These are phyloP conservation scores for Sinocyclocheilus anophthalmus DNA, from an alignment of 2,113 vertebrate genomes.

Conservation along the genomic window DNA sequence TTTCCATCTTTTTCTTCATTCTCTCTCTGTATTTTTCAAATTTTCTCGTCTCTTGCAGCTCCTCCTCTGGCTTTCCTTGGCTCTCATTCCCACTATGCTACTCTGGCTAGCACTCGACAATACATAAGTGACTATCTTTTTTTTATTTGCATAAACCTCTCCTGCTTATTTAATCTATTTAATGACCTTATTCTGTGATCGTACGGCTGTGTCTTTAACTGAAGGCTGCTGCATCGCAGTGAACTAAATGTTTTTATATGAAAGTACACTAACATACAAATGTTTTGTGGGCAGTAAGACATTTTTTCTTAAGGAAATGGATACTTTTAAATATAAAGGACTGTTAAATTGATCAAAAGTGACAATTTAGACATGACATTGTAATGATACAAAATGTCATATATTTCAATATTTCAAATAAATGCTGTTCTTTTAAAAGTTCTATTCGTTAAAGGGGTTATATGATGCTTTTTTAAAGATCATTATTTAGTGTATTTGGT, in stretches of 20 bases:
- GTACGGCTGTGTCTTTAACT: not conserved
- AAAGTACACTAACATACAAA: not conserved
- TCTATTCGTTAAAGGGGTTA: too few relatives aligned
- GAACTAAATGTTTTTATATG: not conserved
- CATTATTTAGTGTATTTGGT: too few relatives aligned
- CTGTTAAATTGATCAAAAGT: not conserved
- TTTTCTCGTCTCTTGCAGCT: conserved; percentile 68
- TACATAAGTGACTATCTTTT: conserved; percentile 80
- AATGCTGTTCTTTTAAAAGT: too few relatives aligned
- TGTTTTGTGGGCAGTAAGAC: not conserved
- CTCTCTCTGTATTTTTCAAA: conserved; percentile 44
- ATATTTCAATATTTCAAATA: too few relatives aligned
- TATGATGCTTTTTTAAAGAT: too few relatives aligned
- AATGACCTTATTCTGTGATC: conserved; percentile 24
- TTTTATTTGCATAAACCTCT: conserved; percentile 65
- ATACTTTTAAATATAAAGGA: not conserved
- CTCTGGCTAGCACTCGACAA: conserved; percentile 81
- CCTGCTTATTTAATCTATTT: conserved; percentile 48
- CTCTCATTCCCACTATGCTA: conserved; percentile 84
- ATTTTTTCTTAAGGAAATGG: not conserved
- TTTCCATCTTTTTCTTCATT: conserved; percentile 62
- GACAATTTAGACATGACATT: too few relatives aligned
- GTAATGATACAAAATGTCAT: too few relatives aligned
- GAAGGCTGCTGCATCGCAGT: not conserved
- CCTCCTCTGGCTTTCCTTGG: conserved; percentile 80